Base-by-base conservation (phyloP, 2,797 vertebrate genomes). In the Rhynchonycteris naso region DNA sequence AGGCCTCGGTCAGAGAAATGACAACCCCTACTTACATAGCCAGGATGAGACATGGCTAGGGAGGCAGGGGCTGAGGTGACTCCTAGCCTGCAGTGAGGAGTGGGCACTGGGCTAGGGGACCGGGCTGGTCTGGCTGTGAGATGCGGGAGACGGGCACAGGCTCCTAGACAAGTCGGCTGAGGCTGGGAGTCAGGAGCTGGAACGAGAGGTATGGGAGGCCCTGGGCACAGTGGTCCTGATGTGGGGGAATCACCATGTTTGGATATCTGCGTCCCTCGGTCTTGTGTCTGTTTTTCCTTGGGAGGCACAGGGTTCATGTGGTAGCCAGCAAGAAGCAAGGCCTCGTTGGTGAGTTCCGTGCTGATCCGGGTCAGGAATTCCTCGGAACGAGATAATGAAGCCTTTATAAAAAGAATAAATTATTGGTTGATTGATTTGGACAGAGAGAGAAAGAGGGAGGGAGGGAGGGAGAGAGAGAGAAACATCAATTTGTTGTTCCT, bases 271-370 rank as follows among this genome's bases (percentile, higher is more conserved):
- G 95, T 97, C 81, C 91, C 93, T 86, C 19, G 94, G 61, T 96
- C 92, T 82, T 92, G 90, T 0, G 83, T 97, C 72, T 97, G 90
- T 83, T 95, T 95, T 76, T 92, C 38, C 56, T 96, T 91, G 87
- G 15, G 35, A 19, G 93, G 83, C 54, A 82, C 38, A 63, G 86
- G 43, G 35, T 81, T 94, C 83, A 81, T 4, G 24, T 98, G 97
- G 98, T 97, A 98, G 96, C 98, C 97, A 98, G 98, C 98, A 0
- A 93, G 35, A 78, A 96, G 93, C 97, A 98, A 97, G 96, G 98
- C 98, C 96, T 98, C 98, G 87, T 98, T 98, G 72, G 98, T 97
- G 94, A 97, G 97, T 59, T 97, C 95, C 4, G 82, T 28, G 94
- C 95, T 96, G 92, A 96, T 88, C 65, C 33, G 92, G 30, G 83